Conservation (phyloP, 2,113 vertebrate species). For the Stomatorhinus ivindoensis region DNA sequence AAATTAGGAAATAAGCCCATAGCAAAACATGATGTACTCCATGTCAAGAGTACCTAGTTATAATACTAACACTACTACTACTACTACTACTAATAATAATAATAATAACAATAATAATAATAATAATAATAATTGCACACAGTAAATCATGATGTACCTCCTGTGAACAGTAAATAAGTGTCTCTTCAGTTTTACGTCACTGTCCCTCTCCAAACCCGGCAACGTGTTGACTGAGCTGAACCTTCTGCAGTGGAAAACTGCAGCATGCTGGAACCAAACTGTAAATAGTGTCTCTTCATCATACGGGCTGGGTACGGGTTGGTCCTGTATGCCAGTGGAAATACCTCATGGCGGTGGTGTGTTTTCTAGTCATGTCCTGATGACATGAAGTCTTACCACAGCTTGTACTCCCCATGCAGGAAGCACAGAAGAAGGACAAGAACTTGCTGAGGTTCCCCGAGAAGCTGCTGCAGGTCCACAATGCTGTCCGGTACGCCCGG, state of each 20-base stretch:
- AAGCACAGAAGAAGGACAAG: slow-evolving; percentile 72
- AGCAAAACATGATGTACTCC: neutral
- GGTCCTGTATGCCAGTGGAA: neutral
- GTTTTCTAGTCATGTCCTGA: neutral
- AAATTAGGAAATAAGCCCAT: neutral
- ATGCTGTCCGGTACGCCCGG: slow-evolving; percentile 58
- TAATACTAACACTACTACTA: too few species aligned
- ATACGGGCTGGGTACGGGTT: neutral
- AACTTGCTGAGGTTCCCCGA: slow-evolving; percentile 62
- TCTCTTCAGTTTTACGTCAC: neutral
- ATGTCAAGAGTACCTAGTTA: neutral
- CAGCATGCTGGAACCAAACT: neutral
- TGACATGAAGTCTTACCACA: neutral
- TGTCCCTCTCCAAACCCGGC: neutral
- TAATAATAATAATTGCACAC: too few species aligned
- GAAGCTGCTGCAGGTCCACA: slow-evolving; percentile 61
- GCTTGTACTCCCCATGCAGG: slow-evolving; percentile 42
- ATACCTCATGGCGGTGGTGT: neutral
- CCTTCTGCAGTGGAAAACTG: neutral
- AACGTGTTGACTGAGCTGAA: neutral
- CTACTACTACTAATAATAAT: too few species aligned
- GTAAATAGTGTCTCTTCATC: neutral
- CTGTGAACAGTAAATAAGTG: neutral
- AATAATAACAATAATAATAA: too few species aligned
- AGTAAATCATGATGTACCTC: neutral